Evolutionary conservation across 2,888 invertebrate genomes (phyloP), one percentile per base, ranked within the genome.

Genomic region (Ethmia dodecea): DNA sequence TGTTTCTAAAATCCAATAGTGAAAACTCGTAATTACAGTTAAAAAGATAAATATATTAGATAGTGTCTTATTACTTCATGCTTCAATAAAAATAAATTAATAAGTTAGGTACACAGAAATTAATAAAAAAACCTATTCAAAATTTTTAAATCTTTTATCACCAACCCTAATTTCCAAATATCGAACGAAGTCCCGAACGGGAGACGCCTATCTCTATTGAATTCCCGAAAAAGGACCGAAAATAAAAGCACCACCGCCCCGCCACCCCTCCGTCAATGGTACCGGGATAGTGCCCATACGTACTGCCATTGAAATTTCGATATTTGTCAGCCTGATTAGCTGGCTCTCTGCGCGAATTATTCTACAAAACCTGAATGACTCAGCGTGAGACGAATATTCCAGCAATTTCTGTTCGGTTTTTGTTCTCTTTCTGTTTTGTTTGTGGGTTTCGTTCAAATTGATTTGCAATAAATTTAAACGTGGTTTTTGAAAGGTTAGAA

Each of bases 271-370:
- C 64, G 64, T 65, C 60, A 73, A 75, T 78, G 73, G 75, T 72
- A 57, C 63, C 55, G 50, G 63, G 52, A 61, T 52, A 51, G 55
- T 56, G 60, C 55, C 30, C 35, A 31, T 32, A 22, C n/a, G n/a
- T 10, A 14, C 8, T 26, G n/a, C 12, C 59, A 78, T 83, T 77
- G 77, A 81, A 75, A 74, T 68, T 61, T 68, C 60, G 73, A 64
- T 80, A 76, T 80, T 83, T 84, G 80, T 79, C 80, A 75, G 80
- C 69, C 75, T 84, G 83, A 86, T 86, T 86, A 86, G 84, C 86
- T 56, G 45, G 49, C 58, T 66, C 66, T 70, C 70, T 62, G 55
- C 54, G 56, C 43, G 47, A 47, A 65, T 61, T 55, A 59, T 61
- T 59, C 60, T 64, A 61, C 59, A 53, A 64, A 54, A 47, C 40